These are phyloP conservation scores for Drosophila birchii DNA, from an alignment of 2,888 invertebrate genomes.

Conservation along the genomic window DNA sequence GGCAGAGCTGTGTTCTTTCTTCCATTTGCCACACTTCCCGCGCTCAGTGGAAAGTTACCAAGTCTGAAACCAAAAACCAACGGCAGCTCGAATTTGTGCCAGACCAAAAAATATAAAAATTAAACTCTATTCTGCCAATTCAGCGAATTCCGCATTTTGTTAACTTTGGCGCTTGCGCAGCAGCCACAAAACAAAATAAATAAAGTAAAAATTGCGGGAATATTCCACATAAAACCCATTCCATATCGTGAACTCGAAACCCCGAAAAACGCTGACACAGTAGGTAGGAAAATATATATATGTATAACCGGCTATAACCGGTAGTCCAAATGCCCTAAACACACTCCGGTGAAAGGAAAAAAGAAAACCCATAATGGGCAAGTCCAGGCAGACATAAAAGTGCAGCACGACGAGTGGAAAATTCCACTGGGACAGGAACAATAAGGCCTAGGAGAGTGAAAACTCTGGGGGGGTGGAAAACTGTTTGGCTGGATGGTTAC, in stretches of 20 bases:
- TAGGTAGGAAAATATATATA: conserved; percentile 55
- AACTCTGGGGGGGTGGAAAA: conserved; percentile 56
- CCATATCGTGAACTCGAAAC: conserved; percentile 50
- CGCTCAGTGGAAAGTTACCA: conserved; percentile 65
- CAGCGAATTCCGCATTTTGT: conserved; percentile 47
- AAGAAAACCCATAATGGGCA: conserved; percentile 20
- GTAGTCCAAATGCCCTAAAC: conserved; percentile 35
- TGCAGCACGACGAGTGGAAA: conserved; percentile 79
- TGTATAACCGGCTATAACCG: conserved; percentile 22
- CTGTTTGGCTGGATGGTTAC: conserved; percentile 36
- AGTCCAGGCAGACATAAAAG: conserved; percentile 71
- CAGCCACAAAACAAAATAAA: conserved; percentile 31
- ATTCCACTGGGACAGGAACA: conserved; percentile 70
- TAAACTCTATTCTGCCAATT: conserved; percentile 1
- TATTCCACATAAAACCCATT: conserved; percentile 10
- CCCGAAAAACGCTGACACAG: conserved; percentile 72
- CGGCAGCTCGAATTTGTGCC: conserved; percentile 48
- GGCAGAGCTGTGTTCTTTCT: background rate
- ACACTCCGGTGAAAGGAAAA: conserved; percentile 9
- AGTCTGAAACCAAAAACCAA: conserved; percentile 33
- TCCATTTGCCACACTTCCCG: conserved; percentile 38
- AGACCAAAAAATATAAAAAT: conserved; percentile 27
- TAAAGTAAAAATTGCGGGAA: background rate
- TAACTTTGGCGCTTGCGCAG: conserved; percentile 69
- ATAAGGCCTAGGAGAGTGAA: conserved; percentile 23